These are phyloP conservation scores for Brotula barbata DNA, from an alignment of 2,797 vertebrate species.

Conservation along the genomic window DNA sequence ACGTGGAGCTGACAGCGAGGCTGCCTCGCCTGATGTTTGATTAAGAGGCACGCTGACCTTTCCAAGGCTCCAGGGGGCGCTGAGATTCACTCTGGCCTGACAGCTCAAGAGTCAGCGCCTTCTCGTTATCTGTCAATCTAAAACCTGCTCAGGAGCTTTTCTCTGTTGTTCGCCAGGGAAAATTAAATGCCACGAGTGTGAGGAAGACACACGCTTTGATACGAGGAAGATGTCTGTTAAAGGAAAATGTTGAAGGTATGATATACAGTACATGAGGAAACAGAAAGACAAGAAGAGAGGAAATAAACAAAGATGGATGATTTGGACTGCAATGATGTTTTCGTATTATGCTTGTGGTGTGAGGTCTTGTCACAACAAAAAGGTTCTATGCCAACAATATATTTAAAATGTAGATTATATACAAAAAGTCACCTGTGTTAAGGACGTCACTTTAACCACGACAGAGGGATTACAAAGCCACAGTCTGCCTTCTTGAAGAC, in stretches of 20 bases:
- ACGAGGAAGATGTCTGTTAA: slow-evolving; percentile 29
- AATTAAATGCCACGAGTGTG: slow-evolving; percentile 39
- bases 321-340: not conserved
- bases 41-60: slow-evolving; percentile 81
- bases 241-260: slow-evolving; percentile 27
- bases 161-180: slow-evolving; percentile 12
- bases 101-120: slow-evolving; percentile 51
- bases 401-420: no score
- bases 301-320: not conserved
- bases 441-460: no score
- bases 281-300: not conserved
- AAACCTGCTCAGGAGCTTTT: slow-evolving; percentile 11
- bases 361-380: no score
- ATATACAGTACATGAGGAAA: slow-evolving; percentile 4
- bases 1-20: slow-evolving; percentile 65
- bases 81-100: slow-evolving; percentile 69
- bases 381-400: no score
- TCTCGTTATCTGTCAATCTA: slow-evolving; percentile 74
- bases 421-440: no score
- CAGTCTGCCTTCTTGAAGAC: no score
- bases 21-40: slow-evolving; percentile 77
- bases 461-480: no score
- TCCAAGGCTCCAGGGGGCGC: slow-evolving; percentile 70
- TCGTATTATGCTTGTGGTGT: no score
- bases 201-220: not conserved